These are phyloP conservation scores for Dioctria rufipes DNA, from an alignment of 2,888 invertebrate species.

Conservation along the genomic window DNA sequence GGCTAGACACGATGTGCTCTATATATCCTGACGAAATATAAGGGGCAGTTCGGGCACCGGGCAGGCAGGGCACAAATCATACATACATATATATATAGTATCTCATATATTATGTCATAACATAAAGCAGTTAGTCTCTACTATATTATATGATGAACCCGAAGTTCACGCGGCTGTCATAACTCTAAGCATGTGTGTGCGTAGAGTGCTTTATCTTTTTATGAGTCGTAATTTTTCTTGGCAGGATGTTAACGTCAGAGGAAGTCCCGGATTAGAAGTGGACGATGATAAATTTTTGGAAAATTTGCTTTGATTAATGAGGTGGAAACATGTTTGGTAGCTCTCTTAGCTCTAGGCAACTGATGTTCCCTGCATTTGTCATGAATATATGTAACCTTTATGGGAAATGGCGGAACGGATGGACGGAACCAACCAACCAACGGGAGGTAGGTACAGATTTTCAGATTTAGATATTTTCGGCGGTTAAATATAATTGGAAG, in stretches of 20 bases:
- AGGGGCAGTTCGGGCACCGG: background rate
- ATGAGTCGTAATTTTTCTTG: constrained; percentile 54
- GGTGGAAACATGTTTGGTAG: constrained; percentile 60
- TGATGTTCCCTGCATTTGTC: constrained; percentile 56
- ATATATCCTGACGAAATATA: no score
- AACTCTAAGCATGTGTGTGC: background rate
- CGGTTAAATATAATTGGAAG: background rate
- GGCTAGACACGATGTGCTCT: background rate
- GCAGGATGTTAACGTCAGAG: constrained; percentile 53
- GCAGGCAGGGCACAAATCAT: background rate
- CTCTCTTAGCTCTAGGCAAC: constrained; percentile 49
- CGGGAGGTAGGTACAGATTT: background rate
- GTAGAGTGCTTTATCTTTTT: constrained; percentile 44
- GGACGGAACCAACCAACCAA: background rate
- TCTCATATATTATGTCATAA: background rate
- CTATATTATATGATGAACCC: background rate
- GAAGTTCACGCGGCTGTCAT: background rate
- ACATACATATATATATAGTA: no score
- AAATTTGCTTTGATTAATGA: constrained; percentile 61
- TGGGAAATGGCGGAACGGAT: no score
- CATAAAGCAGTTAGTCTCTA: background rate
- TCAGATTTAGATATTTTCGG: constrained; percentile 7
- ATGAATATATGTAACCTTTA: constrained; percentile 46
- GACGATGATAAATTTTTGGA: constrained; percentile 59
- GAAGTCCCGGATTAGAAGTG: constrained; percentile 45